Base-by-base conservation (phyloP, 37 sponge, comb jelly and placozoan genomes). In the Beroe ovata region DNA sequence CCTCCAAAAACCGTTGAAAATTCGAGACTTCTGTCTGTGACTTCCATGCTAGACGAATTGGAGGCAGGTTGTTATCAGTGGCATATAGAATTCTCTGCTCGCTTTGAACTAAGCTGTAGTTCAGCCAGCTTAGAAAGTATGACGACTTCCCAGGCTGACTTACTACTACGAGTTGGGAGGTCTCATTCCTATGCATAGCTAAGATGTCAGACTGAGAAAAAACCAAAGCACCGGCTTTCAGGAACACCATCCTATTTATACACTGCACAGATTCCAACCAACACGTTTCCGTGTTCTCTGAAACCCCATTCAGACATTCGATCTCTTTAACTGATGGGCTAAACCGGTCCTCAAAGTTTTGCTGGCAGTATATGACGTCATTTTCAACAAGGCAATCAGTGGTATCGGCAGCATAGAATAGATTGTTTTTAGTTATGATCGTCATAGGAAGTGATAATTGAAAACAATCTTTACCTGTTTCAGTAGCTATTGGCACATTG, bases 181-280 rank as follows among this genome's bases (percentile, higher is more conserved):
- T 39, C n/a, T 77, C 84, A 14, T 21, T 11, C 28, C 26, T 41
- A 0, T 25, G 8, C 84, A 77, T 77, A 3, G 38, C 84, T 3
- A 42, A 20, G 1, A 77, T 40, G 0, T n/a, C 11, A 1, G 1
- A 30, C 0, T 38, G 4, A n/a, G 47, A 40, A 19, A 21, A 77
- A 4, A 77, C 54, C 3, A 77, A 35, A 22, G 84, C 84, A 22
- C 84, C 84, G 41, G 84, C 84, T 25, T 77, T 77, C 1, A 54
- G 39, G 84, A 77, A 77, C 2, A 77, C 36, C 84, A 77, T 77
- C 28, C 2, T 77, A 2, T 8, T 77, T 0, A 23, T 29, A 77
- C 84, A 77, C 19, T n/a, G 28, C 1, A 42, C 54, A 11, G 6
- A 0, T 1, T 6, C 21, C 21, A 77, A 14, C 4, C n/a, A 19